These are phyloP conservation scores for Lysandra coridon DNA, from an alignment of 2,888 invertebrate species.

Conservation along the genomic window DNA sequence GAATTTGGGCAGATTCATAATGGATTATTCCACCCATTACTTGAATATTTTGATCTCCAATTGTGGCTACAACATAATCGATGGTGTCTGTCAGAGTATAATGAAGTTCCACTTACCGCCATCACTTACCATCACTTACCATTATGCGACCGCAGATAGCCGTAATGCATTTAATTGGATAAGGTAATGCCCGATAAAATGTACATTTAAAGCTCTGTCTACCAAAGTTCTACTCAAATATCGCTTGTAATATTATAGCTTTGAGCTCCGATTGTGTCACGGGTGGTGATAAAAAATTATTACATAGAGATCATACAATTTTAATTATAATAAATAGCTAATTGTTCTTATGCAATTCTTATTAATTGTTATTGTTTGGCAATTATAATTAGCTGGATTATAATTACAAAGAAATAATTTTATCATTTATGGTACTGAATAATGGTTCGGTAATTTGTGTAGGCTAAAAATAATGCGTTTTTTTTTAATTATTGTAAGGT, in stretches of 20 bases:
- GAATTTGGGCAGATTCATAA: neutral
- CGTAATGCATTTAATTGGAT: constrained; percentile 70
- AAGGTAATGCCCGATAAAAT: constrained; percentile 50
- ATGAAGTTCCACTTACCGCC: constrained; percentile 65
- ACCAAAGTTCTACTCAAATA: constrained; percentile 37
- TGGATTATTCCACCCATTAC: neutral
- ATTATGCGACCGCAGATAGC: constrained; percentile 68
- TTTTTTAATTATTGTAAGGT: no score
- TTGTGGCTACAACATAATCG: neutral
- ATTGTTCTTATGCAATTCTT: no score
- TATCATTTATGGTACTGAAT: no score
- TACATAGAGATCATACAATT: neutral
- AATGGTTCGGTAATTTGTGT: no score
- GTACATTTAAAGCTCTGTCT: constrained; percentile 41
- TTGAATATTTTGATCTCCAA: neutral
- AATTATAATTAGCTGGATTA: no score
- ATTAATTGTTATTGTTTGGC: no score
- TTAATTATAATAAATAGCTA: no score
- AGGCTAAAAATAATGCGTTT: no score
- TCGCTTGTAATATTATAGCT: constrained; percentile 26
- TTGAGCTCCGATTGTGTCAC: neutral
- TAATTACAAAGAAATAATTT: no score
- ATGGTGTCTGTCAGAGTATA: constrained; percentile 44
- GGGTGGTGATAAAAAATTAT: neutral
- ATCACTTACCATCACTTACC: constrained; percentile 59